Evolutionary conservation across 2,888 invertebrate genomes (phyloP), one percentile per base, ranked within the genome.

Genomic region (Lottia scabra): DNA sequence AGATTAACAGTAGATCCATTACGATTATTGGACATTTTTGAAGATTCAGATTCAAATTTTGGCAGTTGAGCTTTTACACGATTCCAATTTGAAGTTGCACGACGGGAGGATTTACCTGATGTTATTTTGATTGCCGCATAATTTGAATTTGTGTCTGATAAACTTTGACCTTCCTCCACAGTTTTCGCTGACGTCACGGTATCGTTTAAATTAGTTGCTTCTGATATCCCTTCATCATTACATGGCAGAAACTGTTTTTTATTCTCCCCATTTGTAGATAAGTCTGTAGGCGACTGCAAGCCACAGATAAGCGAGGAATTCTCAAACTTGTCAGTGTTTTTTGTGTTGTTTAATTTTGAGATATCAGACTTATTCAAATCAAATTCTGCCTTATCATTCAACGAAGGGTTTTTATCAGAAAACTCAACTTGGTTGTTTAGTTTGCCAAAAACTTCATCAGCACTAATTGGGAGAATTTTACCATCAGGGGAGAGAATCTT

Each of bases 41-140:
- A 23, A 56, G 56, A 56, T 56, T 56, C 56, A 56, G 56, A 56
- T 56, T 56, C 56, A 56, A 56, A 23, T 56, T 56, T 19, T 56
- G 56, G 56, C 10, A 56, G 56, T 56, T 13, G 56, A 56, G 56
- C 56, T 56, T 23, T 19, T 10, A 56, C 19, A 19, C 56, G 19
- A 56, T 23, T 23, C 56, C 56, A 56, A 56, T 56, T 56, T 56
- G 56, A 56, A 56, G 56, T 13, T 23, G 56, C 56, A 13, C 56
- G 56, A 23, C 10, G 56, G 10, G 23, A 23, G 10, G 56, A 56
- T 23, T 56, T 23, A 23, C 23, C 56, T 56, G 56, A 6, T 19
- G 19, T 56, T 56, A 56, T 56, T 56, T 56, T 56, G 12, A 56
- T 56, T 56, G 19, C 19, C 10, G 19, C 19, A 56, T 56, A 23